Evolutionary conservation across 2,797 vertebrate species (phyloP).

Genomic region (Microchirus variegatus): DNA sequence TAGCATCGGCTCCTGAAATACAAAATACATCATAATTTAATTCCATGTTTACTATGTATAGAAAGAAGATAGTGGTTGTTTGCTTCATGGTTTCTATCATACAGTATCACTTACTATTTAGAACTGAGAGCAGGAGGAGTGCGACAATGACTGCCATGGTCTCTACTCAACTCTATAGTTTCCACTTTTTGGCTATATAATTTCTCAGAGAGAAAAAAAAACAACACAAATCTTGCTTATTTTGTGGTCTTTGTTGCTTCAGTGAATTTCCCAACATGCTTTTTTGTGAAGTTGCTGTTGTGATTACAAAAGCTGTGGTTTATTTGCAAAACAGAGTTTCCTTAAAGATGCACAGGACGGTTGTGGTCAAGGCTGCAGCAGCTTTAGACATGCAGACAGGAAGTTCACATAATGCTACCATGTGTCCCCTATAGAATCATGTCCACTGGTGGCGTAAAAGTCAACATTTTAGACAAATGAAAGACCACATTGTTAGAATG

Average conservation of each 20-base stretch:
- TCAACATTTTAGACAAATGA: not conserved
- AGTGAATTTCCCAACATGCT: conserved; percentile 28
- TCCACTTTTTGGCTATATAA: not conserved
- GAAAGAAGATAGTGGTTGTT: not conserved
- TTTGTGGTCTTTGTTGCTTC: conserved; percentile 36
- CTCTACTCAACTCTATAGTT: conserved; percentile 5
- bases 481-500: not conserved
- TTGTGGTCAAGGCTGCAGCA: not conserved
- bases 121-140: conserved; percentile 44
- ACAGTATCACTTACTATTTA: conserved; percentile 45
- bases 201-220: not conserved
- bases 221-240: conserved; percentile 6
- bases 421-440: not conserved
- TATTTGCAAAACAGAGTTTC: conserved; percentile 41
- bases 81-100: not conserved
- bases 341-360: not conserved
- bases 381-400: not conserved
- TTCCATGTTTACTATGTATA: too few species aligned
- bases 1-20: conserved; percentile 48
- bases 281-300: not conserved
- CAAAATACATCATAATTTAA: conserved; percentile 3
- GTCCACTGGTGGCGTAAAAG: not conserved
- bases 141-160: conserved; percentile 39
- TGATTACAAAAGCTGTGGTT: conserved; percentile 31
- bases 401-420: not conserved